Evolutionary conservation across 2,888 invertebrate species (phyloP).

Genomic region (Troglohyphantes excavatus): DNA sequence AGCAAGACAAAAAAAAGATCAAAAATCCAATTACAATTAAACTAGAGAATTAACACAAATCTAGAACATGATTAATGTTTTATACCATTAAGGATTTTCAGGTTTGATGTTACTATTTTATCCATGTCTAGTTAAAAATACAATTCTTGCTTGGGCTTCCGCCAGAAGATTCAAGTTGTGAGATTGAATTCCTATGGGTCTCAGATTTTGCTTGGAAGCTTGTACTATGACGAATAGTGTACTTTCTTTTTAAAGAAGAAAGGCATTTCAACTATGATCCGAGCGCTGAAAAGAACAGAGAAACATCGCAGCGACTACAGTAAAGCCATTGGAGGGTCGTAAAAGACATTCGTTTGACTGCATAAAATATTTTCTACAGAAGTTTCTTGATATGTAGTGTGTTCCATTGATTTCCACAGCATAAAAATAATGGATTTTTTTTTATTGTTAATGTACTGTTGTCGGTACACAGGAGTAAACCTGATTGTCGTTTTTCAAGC

Average conservation of each 20-base stretch:
- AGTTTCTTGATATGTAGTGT: neutral
- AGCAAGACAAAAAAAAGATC: no score
- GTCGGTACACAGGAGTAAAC: no score
- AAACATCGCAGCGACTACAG: constrained; percentile 36
- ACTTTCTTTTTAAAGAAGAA: neutral
- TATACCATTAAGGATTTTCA: no score
- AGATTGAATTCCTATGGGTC: constrained; percentile 16
- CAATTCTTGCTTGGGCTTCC: constrained; percentile 35
- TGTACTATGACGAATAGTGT: constrained; percentile 29
- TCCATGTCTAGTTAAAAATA: neutral
- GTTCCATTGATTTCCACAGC: constrained; percentile 24
- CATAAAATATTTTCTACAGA: constrained; percentile 41
- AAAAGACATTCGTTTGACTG: constrained; percentile 52
- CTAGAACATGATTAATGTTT: no score
- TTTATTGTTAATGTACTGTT: neutral
- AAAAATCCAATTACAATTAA: no score
- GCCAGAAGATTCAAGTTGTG: neutral
- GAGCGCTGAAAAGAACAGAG: constrained; percentile 76
- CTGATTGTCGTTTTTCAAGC: no score
- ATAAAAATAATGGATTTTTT: neutral
- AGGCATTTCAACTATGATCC: neutral
- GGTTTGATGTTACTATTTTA: no score
- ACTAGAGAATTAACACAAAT: no score
- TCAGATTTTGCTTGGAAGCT: neutral
- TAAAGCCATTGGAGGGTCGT: constrained; percentile 36